Conservation (phyloP, 2,113 vertebrate genomes). For the Spea bombifrons region DNA sequence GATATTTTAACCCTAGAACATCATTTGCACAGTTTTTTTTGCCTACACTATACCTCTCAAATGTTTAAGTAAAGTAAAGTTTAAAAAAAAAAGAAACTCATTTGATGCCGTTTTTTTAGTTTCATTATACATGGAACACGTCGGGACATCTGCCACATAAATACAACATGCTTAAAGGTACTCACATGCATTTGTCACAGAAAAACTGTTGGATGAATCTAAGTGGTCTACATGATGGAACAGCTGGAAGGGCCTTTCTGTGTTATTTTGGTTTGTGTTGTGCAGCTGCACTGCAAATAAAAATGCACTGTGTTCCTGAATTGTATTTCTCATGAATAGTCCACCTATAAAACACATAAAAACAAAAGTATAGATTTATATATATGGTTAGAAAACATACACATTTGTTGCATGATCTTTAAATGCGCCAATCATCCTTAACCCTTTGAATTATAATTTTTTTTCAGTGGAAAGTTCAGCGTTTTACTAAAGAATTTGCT, state of each 20-base stretch:
- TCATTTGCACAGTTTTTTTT: too few relatives aligned
- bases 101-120: too few relatives aligned
- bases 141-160: neutral
- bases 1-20: too few relatives aligned
- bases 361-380: neutral
- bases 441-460: too few relatives aligned
- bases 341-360: conserved; percentile 76
- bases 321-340: conserved; percentile 96
- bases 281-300: conserved; percentile 98
- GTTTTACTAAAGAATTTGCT: too few relatives aligned
- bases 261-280: conserved; percentile 99
- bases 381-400: neutral
- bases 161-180: conserved; percentile 54
- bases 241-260: conserved; percentile 97
- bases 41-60: too few relatives aligned
- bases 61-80: too few relatives aligned
- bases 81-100: too few relatives aligned
- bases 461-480: too few relatives aligned
- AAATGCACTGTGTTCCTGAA: conserved; percentile 98
- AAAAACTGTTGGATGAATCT: conserved; percentile 99
- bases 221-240: conserved; percentile 98
- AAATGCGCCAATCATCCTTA: too few relatives aligned
- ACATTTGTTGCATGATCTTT: neutral
- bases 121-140: too few relatives aligned
- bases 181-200: conserved; percentile 99